Base-by-base conservation (phyloP, 2,797 vertebrate genomes). In the Peromyscus eremicus region DNA sequence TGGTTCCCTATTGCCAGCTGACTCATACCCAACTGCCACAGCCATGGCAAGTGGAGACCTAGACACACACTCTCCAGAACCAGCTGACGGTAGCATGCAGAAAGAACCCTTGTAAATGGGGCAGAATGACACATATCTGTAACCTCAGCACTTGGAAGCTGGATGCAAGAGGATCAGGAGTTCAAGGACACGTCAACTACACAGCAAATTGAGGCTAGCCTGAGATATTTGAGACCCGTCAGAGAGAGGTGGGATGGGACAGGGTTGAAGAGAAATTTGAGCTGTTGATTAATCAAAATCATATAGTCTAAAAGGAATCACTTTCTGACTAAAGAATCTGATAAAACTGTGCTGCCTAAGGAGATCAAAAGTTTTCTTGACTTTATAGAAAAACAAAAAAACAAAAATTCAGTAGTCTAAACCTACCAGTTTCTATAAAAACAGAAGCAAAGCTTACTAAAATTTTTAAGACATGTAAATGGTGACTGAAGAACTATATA, bases 311-410 rank as follows among this genome's bases (percentile, higher is more conserved):
- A 91, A 92, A 80, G 16, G 46, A 91, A 43, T 86, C 40, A 49
- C 87, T 92, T 87, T 81, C 79, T 82, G 52, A 89, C 55, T 96
- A 92, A 89, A 94, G 5, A 60, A 77, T 91, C 43, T 52, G 40
- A 70, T 49, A 49, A 49, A 49, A 62, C 19, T 60, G 8, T 64
- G 49, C 21, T 90, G 0, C 76, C 90, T 57, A 55, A 62, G 43
- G 27, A 96, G 52, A 79, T 5, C 43, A 49, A 81, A 88, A 49
- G 40, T 85, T 70, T 92, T 81, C 55, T 91, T 84, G 49, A 32
- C n/a, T 70, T 82, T 91, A 79, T 37, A 85, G 27, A 81, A 64
- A 34, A 89, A 89, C 68, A 43, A 83, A 89, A 92, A 86, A 29
- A n/a, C 1, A 49, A 49, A 49, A 12, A 73, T 12, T 13, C 14